Conservation (phyloP, 2,113 vertebrate species). For the Vicugna pacos region DNA sequence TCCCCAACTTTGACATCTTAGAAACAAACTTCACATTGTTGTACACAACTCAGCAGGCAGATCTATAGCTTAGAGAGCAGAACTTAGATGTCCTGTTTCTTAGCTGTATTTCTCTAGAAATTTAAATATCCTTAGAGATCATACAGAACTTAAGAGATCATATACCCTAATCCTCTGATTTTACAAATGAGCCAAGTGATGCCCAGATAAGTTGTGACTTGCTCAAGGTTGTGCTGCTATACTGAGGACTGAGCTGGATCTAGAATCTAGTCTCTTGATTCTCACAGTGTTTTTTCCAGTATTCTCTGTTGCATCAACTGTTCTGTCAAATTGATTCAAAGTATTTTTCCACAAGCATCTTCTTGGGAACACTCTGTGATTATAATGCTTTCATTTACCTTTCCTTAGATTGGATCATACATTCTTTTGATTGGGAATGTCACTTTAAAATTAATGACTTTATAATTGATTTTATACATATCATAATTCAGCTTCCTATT, state of each 20-base stretch:
- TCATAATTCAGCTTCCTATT: not conserved
- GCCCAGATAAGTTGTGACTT: not conserved
- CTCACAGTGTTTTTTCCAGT: not conserved
- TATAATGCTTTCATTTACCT: conserved; percentile 20
- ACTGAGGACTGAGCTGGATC: not conserved
- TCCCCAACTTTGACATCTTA: not conserved
- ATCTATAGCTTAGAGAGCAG: not conserved
- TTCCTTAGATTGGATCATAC: conserved; percentile 41
- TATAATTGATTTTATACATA: conserved; percentile 38
- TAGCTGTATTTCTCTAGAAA: conserved; percentile 24
- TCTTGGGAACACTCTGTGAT: not conserved
- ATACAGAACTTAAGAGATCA: not conserved
- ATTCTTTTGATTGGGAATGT: conserved; percentile 8
- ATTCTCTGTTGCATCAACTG: not conserved
- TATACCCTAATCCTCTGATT: not conserved
- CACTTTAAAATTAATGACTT: conserved; percentile 21
- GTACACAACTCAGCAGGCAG: not conserved
- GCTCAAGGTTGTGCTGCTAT: not conserved
- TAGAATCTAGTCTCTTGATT: conserved; percentile 25
- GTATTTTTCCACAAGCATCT: not conserved
- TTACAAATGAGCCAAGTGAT: conserved; percentile 14
- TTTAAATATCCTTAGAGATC: conserved; percentile 5
- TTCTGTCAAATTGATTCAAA: conserved; percentile 24
- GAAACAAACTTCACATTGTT: conserved; percentile 40
- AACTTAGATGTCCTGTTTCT: conserved; percentile 45